Evolutionary conservation across 2,113 vertebrate genomes (phyloP).

Genomic region (Dipodomys stephensi): DNA sequence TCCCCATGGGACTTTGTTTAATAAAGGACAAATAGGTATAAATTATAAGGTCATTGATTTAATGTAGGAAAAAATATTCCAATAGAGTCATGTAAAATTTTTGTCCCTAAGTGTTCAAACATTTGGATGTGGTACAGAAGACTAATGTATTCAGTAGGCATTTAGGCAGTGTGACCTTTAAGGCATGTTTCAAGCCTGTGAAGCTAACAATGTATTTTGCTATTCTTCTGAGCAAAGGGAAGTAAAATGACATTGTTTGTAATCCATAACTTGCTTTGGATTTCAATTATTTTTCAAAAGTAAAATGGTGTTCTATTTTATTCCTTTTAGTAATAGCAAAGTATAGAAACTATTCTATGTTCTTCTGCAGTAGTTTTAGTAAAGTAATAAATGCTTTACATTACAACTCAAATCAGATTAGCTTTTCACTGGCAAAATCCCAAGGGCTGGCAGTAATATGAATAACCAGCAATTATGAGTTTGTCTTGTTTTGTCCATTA

Average conservation of each 20-base stretch:
- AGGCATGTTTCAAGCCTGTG: neutral
- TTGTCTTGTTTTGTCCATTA: neutral
- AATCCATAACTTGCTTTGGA: neutral
- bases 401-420: neutral
- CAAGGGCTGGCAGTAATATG: neutral
- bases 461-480: neutral
- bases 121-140: neutral
- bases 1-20: neutral
- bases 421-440: neutral
- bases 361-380: neutral
- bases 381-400: neutral
- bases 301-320: neutral
- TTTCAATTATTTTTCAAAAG: neutral
- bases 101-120: neutral
- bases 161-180: neutral
- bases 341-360: neutral
- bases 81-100: neutral
- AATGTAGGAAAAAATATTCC: neutral
- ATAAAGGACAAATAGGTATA: slow-evolving; percentile 12
- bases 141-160: neutral
- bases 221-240: slow-evolving; percentile 27
- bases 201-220: slow-evolving; percentile 1
- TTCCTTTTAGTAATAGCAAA: neutral
- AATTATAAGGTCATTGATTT: neutral
- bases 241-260: slow-evolving; percentile 21